Base-by-base conservation (phyloP, 2,888 invertebrate genomes). In the Thera obeliscata region DNA sequence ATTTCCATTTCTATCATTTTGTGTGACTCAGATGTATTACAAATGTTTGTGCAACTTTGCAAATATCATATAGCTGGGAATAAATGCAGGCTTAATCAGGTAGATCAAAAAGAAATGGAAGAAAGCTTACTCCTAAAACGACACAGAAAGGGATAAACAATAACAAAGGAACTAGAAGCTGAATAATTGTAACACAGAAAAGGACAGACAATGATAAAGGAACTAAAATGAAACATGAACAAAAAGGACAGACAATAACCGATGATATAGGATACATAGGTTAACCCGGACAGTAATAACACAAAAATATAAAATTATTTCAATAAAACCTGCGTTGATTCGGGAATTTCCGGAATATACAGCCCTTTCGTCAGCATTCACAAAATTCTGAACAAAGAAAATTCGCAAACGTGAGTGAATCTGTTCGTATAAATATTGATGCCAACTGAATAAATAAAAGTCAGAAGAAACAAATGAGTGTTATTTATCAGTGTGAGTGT, bases 321-420 rank as follows among this genome's bases (percentile, higher is more conserved):
- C 67, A 69, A 75, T 70, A 78, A 84, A 88, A 89, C 88, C 88
- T 89, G 83, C 79, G 76, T 78, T 78, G 78, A 77, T 83, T 85
- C 76, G 76, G 82, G 77, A 78, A 84, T 79, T 78, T 81, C 89
- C 88, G 81, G 83, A 78, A 82, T 83, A 89, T 80, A 81, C 77
- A 79, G 76, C 76, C 76, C 82, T 77, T 85, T 84, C 80, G 86
- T 91, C 93, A 91, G 90, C 91, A 87, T 85, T 90, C 87, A 83
- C 83, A 87, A 84, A 91, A 85, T 77, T 91, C 93, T 93, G 93
- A 84, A 85, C 77, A 88, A 87, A 89, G 79, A 87, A 85, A 76
- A 64, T 49, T 54, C n/a, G 70, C 67, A 65, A 62, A 50, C 61
- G 68, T 71, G 56, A 52, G 64, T 57, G 60, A 66, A 66, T 62